Base-by-base conservation (phyloP, 2,888 invertebrate genomes). In the Leptopilina myrica region DNA sequence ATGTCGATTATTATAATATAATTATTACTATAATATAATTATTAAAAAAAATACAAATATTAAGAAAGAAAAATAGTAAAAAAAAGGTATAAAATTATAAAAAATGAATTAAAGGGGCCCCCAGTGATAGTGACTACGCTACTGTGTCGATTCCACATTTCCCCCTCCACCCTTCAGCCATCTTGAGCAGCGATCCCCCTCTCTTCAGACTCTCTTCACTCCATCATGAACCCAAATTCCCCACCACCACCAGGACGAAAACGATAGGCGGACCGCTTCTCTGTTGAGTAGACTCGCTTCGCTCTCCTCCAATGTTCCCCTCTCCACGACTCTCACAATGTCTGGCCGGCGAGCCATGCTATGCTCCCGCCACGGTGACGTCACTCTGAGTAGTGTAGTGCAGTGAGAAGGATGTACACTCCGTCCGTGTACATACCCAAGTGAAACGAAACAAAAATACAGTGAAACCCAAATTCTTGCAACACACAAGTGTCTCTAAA, bases 281-380 rank as follows among this genome's bases (percentile, higher is more conserved):
- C 43, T 76, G 33, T 33, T 79, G 85, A 86, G 89, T 89, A 90
- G 90, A 90, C 90, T 90, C 90, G 90, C 88, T 90, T 82, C 87
- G 84, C 87, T 89, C 90, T 90, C 90, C 89, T 89, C 83, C 82
- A 14, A 76, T 49, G 11, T 49, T 11, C 86, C 89, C 89, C 87
- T 87, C 89, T 85, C 76, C 53, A 49, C 64, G 77, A 65, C 40
- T 46, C 76, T 49, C 67, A 62, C 76, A 82, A 84, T 84, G 86
- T 85, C 88, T 90, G 87, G 89, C 89, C 88, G 87, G 90, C 90
- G 90, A 91, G 89, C 91, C 90, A 83, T 88, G 85, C 84, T 89
- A 86, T 88, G 88, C 90, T 91, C 92, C 92, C 92, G 92, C 92
- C 92, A 92, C 89, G 90, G 92, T 92, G 92, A 92, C 92, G 92